Evolutionary conservation across 1,140 invertebrate genomes (phyloP).

Genomic region (Zeugodacus cucurbitae): DNA sequence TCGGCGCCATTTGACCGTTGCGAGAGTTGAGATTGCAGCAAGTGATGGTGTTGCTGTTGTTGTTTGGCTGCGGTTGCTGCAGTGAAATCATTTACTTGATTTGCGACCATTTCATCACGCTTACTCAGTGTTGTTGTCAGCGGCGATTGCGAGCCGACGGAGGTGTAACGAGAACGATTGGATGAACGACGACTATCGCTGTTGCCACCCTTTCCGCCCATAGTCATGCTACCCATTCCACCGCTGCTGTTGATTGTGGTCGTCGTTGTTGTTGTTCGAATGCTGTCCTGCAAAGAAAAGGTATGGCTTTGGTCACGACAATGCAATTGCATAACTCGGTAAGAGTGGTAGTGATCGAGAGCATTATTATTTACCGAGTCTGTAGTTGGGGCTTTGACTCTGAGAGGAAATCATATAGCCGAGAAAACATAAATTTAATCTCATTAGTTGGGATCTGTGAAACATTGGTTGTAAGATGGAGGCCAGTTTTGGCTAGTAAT

Average conservation of each 20-base stretch:
- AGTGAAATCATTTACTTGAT: neutral
- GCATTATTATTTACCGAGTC: conserved; percentile 61
- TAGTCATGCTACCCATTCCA: conserved; percentile 2
- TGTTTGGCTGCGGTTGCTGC: too few species aligned
- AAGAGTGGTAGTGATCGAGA: conserved; percentile 57
- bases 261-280: conserved; percentile 60
- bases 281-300: conserved; percentile 55
- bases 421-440: too few species aligned
- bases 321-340: conserved; percentile 44
- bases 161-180: conserved; percentile 53
- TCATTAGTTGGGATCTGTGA: too few species aligned
- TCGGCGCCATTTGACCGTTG: conserved; percentile 60
- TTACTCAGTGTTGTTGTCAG: neutral
- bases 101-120: conserved; percentile 43
- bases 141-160: conserved; percentile 64
- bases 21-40: conserved; percentile 59
- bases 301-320: conserved; percentile 42
- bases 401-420: too few species aligned
- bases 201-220: conserved; percentile 13
- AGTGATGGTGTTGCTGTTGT: conserved; percentile 48
- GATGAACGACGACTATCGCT: conserved; percentile 41
- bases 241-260: conserved; percentile 50
- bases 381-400: conserved; percentile 47
- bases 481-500: too few species aligned
- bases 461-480: too few species aligned